phyloP scores from a whole-genome alignment of 2,888 invertebrate species.

The Gibbula magus region DNA sequence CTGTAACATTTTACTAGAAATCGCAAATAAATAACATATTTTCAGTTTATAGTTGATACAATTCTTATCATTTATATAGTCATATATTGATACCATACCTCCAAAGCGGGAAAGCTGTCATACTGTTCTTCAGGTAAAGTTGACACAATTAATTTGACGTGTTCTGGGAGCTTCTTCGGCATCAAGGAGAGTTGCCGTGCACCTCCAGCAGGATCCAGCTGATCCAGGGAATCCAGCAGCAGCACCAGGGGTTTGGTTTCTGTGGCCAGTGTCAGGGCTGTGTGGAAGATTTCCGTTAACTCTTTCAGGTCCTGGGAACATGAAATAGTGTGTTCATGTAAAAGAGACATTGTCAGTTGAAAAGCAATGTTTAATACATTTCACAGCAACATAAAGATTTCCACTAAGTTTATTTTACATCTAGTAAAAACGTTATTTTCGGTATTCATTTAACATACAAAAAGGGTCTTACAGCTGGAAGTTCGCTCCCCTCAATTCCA shows the following conservation, averaged over 20 bases:
- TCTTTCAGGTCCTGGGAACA: slow-evolving; percentile 50
- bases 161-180: slow-evolving; percentile 50
- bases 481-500: background rate
- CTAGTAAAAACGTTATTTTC: too few species aligned
- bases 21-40: background rate
- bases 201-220: slow-evolving; percentile 57
- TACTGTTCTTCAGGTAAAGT: slow-evolving; percentile 59
- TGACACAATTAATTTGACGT: slow-evolving; percentile 63
- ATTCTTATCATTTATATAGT: too few species aligned
- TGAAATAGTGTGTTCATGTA: too few species aligned
- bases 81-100: slow-evolving; percentile 39
- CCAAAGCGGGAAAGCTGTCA: slow-evolving; percentile 55
- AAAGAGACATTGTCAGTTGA: too few species aligned
- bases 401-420: too few species aligned
- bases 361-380: too few species aligned
- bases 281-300: slow-evolving; percentile 47
- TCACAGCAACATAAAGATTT: background rate
- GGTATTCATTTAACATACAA: too few species aligned
- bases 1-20: too few species aligned
- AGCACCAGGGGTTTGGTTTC: slow-evolving; percentile 48
- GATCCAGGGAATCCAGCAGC: slow-evolving; percentile 64
- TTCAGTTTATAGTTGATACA: background rate
- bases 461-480: background rate
- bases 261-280: slow-evolving; percentile 40
- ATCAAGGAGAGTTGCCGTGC: slow-evolving; percentile 64